phyloP scores from a whole-genome alignment of 2,113 vertebrate genomes.

The Clupea harengus region DNA sequence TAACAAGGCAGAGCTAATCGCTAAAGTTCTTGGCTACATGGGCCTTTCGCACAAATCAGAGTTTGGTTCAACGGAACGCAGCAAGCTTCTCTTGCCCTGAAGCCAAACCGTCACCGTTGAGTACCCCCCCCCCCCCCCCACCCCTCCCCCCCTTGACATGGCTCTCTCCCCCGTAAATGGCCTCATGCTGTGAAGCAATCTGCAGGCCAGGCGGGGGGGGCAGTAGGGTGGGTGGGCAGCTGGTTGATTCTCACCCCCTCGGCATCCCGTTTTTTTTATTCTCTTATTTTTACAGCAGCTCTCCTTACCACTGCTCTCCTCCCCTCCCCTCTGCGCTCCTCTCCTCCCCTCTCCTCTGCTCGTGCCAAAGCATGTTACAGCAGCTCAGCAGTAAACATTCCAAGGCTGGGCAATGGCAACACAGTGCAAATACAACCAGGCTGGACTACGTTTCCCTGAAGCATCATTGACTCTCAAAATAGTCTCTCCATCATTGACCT shows the following conservation, averaged over 20 bases:
- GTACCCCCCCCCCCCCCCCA: not conserved
- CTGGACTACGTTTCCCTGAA: not conserved
- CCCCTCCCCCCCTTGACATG: not conserved
- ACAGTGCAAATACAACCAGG: not conserved
- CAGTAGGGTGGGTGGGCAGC: no score
- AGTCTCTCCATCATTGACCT: no score
- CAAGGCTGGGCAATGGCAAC: not conserved
- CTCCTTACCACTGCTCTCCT: no score
- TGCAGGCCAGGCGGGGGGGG: not conserved
- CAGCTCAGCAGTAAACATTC: not conserved
- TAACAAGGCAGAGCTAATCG: not conserved
- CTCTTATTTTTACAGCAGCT: not conserved
- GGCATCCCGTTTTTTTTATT: not conserved
- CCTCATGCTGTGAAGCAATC: not conserved
- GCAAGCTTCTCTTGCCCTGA: not conserved
- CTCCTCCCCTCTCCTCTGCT: no score
- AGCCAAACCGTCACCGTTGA: not conserved
- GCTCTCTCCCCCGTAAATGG: not conserved
- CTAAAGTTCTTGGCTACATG: not conserved
- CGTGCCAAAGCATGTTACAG: not conserved
- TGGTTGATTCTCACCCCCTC: not conserved
- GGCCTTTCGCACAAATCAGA: not conserved
- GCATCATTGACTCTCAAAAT: no score
- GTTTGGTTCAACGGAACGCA: not conserved
- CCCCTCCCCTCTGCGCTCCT: no score